Evolutionary conservation across 2,888 invertebrate species (phyloP).

Genomic region (Dasysyrphus albostriatus): DNA sequence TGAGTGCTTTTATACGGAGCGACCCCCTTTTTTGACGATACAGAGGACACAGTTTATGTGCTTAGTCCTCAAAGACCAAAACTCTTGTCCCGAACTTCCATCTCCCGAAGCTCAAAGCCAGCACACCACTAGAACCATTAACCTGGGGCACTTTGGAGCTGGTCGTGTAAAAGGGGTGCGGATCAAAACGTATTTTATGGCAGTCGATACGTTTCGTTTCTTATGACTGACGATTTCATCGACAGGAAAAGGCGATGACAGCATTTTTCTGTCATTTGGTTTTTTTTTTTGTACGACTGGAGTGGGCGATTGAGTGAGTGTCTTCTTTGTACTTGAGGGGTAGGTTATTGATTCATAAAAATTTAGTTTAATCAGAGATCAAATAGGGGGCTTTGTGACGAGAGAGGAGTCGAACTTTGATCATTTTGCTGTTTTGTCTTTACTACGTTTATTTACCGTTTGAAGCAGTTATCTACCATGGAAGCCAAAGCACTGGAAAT

Average conservation of each 20-base stretch:
- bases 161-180: slow-evolving; percentile 55
- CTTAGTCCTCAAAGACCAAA: slow-evolving; percentile 33
- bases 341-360: neutral
- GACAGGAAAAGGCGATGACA: slow-evolving; percentile 74
- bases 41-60: slow-evolving; percentile 57
- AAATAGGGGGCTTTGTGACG: neutral
- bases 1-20: slow-evolving; percentile 37
- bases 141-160: slow-evolving; percentile 31
- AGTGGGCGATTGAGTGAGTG: slow-evolving; percentile 38
- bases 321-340: slow-evolving; percentile 37
- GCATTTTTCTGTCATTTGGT: slow-evolving; percentile 68
- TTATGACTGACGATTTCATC: slow-evolving; percentile 75
- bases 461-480: no score
- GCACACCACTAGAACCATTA: slow-evolving; percentile 20
- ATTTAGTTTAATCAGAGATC: neutral
- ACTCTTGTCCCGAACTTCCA: neutral
- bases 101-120: slow-evolving; percentile 1
- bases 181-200: slow-evolving; percentile 71
- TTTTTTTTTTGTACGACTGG: slow-evolving; percentile 16
- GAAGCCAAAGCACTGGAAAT: no score
- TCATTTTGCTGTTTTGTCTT: no score
- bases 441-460: no score
- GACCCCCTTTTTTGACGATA: slow-evolving; percentile 60
- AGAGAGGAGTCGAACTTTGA: no score
- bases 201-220: slow-evolving; percentile 67